These are phyloP conservation scores for Echinometra lucunter DNA, from an alignment of 53 echinoderm and acorn worm genomes.

Conservation along the genomic window DNA sequence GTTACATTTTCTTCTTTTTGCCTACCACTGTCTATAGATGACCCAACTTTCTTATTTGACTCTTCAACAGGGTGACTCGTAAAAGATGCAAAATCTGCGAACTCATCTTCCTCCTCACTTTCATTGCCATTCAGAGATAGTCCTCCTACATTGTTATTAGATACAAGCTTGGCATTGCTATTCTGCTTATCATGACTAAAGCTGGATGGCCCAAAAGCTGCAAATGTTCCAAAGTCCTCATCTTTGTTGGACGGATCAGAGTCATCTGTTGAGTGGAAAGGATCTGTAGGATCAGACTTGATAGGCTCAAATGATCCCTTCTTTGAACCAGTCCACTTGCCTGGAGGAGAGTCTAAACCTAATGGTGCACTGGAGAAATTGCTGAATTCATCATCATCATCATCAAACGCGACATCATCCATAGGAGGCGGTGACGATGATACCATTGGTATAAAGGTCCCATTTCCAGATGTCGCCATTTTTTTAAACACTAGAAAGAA, in stretches of 20 bases:
- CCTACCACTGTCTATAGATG: neutral
- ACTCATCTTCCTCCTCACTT: conserved; percentile 75
- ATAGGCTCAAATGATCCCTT: conserved; percentile 62
- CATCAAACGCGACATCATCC: conserved; percentile 89
- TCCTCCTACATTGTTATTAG: conserved; percentile 34
- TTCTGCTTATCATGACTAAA: conserved; percentile 27
- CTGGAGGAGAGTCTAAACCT: conserved; percentile 80
- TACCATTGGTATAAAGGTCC: conserved; percentile 94
- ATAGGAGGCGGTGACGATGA: conserved; percentile 96
- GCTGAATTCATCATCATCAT: conserved; percentile 97
- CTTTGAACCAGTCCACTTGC: conserved; percentile 54
- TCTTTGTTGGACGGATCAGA: neutral
- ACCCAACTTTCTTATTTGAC: neutral
- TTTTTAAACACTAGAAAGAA: conserved; percentile 57
- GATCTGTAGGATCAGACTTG: conserved; percentile 49
- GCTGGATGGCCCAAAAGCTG: conserved; percentile 42
- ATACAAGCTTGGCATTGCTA: neutral
- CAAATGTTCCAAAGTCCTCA: conserved; percentile 83
- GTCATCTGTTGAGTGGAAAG: conserved; percentile 48
- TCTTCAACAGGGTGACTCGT: neutral
- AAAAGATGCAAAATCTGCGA: conserved; percentile 80
- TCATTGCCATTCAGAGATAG: conserved; percentile 58
- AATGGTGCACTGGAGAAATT: conserved; percentile 81
- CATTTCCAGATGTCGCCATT: conserved; percentile 83
- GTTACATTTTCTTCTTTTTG: neutral